A percentile compares a stretch with the other conserved stretches of the same genome.
Conservation (phyloP, 2,113 vertebrate genomes). For the Phalacrocorax pelagicus region DNA sequence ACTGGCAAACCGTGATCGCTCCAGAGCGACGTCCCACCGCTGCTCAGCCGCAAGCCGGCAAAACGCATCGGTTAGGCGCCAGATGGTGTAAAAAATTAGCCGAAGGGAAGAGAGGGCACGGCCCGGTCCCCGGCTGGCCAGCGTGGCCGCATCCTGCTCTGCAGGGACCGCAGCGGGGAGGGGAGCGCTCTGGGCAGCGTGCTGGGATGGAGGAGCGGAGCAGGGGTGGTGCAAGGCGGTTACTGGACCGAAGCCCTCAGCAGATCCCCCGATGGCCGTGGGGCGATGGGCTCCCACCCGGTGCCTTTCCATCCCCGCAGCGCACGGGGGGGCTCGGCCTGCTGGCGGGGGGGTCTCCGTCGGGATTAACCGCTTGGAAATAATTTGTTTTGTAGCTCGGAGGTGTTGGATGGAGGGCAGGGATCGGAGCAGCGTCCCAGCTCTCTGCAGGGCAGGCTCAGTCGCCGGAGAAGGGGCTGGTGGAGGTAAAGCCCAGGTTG, state of each 20-base stretch:
- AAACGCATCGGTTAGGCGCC: accelerated
- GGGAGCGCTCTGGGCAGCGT: neutral
- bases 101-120: accelerated
- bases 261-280: accelerated
- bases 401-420: neutral
- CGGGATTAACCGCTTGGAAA: neutral
- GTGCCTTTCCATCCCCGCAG: accelerated
- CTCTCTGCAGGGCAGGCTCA: neutral
- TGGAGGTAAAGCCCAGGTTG: accelerated
- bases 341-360: accelerated
- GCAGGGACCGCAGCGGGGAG: neutral
- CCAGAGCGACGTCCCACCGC: accelerated
- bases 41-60: neutral
- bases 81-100: neutral
- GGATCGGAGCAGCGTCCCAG: accelerated
- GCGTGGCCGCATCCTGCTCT: neutral
- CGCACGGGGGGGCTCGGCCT: accelerated
- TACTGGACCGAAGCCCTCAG: accelerated
- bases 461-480: neutral
- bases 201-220: neutral
- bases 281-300: neutral
- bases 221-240: accelerated
- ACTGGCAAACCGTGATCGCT: accelerated
- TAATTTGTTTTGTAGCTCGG: accelerated
- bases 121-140: accelerated